phyloP scores from a whole-genome alignment of 2,797 vertebrate species.

The Sebastes hubbsi region DNA sequence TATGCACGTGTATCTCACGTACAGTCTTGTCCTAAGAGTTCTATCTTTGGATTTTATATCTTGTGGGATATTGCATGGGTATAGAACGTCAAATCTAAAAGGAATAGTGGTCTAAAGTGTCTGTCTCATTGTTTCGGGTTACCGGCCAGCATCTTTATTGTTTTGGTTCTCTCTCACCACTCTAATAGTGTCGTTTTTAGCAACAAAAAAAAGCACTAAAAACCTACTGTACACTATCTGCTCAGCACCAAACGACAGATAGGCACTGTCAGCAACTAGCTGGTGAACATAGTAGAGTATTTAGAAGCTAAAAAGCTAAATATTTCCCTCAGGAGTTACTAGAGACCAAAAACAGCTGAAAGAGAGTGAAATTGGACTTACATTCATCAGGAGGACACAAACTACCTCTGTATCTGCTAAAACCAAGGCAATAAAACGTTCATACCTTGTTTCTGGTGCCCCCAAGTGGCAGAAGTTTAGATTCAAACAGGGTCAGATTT shows the following conservation, averaged over 20 bases:
- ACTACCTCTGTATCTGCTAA: not conserved
- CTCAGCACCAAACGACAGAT: not conserved
- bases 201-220: not conserved
- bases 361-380: not conserved
- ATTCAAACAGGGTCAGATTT: not conserved
- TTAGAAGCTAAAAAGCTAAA: not conserved
- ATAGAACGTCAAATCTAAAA: no score
- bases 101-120: no score
- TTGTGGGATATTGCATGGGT: no score
- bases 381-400: not conserved
- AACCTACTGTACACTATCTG: not conserved
- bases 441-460: conserved; percentile 34
- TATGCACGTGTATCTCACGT: no score
- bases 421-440: not conserved
- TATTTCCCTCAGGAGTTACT: not conserved
- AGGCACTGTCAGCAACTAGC: not conserved
- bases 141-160: no score
- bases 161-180: no score
- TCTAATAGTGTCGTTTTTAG: no score
- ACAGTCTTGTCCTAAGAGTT: no score
- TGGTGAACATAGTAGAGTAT: not conserved
- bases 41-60: no score
- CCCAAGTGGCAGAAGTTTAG: conserved; percentile 16
- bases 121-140: no score
- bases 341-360: not conserved